Evolutionary conservation across 1,140 invertebrate species (phyloP).

Genomic region (Batillaria attramentaria): DNA sequence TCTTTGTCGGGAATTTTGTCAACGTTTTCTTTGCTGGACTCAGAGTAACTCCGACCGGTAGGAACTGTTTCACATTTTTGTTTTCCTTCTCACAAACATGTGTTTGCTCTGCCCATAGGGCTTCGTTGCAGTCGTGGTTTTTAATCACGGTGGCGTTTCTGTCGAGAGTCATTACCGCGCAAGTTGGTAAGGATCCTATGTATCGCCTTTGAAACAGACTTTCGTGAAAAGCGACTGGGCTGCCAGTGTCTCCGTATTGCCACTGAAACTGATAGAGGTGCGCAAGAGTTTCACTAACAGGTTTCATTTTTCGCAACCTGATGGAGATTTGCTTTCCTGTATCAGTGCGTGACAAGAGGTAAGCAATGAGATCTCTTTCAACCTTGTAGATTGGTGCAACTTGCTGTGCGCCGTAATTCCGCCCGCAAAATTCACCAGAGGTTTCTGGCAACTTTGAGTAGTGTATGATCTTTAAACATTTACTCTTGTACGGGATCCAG

Average conservation of each 20-base stretch:
- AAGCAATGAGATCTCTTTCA: too few relatives aligned
- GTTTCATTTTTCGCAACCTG: too few relatives aligned
- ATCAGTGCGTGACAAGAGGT: too few relatives aligned
- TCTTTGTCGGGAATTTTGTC: too few relatives aligned
- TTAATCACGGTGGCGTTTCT: too few relatives aligned
- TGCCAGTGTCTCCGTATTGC: neutral
- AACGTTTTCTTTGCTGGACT: neutral
- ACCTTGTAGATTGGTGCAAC: too few relatives aligned
- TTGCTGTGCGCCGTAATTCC: neutral
- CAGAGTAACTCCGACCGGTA: slow-evolving; percentile 9
- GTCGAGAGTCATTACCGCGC: neutral
- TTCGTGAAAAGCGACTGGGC: neutral
- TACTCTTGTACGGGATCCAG: neutral
- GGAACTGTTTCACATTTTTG: too few relatives aligned
- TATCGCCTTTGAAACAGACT: neutral
- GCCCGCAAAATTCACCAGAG: neutral
- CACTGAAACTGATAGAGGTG: neutral
- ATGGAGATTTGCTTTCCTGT: too few relatives aligned
- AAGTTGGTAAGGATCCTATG: neutral
- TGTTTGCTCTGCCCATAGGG: too few relatives aligned
- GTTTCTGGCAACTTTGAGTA: too few relatives aligned
- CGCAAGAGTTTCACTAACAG: too few relatives aligned
- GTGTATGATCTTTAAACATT: neutral
- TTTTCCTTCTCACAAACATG: neutral
- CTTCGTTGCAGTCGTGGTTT: too few relatives aligned